Conservation (phyloP, 1,140 invertebrate genomes). For the Plutomurus gul region DNA sequence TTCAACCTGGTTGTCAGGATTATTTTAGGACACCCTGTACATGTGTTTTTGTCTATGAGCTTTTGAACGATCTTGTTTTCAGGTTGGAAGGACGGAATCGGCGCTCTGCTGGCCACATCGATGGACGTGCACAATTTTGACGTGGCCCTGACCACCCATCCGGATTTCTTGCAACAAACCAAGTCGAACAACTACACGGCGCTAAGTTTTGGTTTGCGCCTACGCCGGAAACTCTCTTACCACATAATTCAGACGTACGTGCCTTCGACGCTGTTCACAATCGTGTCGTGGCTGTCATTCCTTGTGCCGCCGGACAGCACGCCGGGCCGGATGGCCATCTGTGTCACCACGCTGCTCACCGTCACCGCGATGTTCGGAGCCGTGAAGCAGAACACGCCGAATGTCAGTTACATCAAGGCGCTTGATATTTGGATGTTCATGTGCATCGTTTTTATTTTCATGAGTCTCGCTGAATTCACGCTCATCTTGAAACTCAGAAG, state of each 20-base stretch:
- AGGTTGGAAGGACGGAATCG: constrained; percentile 43
- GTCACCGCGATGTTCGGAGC: constrained; percentile 63
- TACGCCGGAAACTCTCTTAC: constrained; percentile 65
- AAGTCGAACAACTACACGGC: constrained; percentile 38
- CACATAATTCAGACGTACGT: constrained; percentile 68
- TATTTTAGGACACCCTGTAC: too few species aligned
- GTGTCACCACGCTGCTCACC: constrained; percentile 66
- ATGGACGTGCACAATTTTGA: constrained; percentile 44
- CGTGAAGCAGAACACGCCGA: constrained; percentile 65
- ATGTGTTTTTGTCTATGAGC: too few species aligned
- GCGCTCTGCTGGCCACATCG: constrained; percentile 27
- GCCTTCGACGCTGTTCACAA: constrained; percentile 67
- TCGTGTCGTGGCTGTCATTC: constrained; percentile 70
- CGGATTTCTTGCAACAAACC: constrained; percentile 31
- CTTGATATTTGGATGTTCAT: constrained; percentile 74
- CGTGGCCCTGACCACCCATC: constrained; percentile 35
- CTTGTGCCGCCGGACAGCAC: constrained; percentile 68
- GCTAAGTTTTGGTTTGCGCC: constrained; percentile 56
- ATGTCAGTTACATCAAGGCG: constrained; percentile 68
- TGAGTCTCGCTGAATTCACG: constrained; percentile 72
- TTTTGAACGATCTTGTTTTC: too few species aligned
- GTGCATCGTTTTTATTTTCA: constrained; percentile 73
- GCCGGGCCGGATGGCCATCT: constrained; percentile 64
- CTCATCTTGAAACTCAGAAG: constrained; percentile 61
- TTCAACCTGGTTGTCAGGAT: too few species aligned